Evolutionary conservation across 1,140 invertebrate species (phyloP).

Genomic region (Camponotus floridanus): DNA sequence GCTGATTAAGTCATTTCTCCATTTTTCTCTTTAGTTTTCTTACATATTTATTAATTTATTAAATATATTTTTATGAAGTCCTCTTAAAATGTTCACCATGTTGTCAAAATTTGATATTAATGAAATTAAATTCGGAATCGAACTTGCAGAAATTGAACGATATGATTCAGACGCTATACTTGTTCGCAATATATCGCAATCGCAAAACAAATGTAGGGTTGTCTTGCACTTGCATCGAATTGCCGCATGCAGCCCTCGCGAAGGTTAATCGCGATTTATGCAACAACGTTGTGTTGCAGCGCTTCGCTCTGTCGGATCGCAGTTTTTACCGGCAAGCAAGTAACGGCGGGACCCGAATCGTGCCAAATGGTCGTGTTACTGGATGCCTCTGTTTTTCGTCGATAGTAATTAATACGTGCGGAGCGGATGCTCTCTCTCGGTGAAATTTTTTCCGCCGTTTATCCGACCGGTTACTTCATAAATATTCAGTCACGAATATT

Average conservation of each 20-base stretch:
- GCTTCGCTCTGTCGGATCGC: neutral
- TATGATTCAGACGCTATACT: neutral
- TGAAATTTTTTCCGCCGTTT: constrained; percentile 23
- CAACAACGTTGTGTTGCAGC: constrained; percentile 46
- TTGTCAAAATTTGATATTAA: neutral
- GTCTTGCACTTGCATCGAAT: constrained; percentile 35
- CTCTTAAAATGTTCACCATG: neutral
- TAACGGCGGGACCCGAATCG: constrained; percentile 41
- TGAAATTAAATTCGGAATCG: neutral
- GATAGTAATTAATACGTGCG: constrained; percentile 68
- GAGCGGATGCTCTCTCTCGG: neutral
- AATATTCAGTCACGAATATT: constrained; percentile 57
- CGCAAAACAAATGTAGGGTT: constrained; percentile 5
- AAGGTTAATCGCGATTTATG: constrained; percentile 66
- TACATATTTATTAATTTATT: neutral
- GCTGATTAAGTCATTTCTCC: neutral
- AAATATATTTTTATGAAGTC: neutral
- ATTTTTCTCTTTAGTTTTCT: neutral
- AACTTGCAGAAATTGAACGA: neutral
- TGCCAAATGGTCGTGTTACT: constrained; percentile 72
- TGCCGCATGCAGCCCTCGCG: constrained; percentile 12
- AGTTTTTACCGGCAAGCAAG: constrained; percentile 55
- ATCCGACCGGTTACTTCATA: constrained; percentile 47
- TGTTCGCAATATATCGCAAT: neutral
- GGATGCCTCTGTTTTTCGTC: constrained; percentile 57